Base-by-base conservation (phyloP, 2,797 vertebrate species). In the Coranthus polyacanthus region DNA sequence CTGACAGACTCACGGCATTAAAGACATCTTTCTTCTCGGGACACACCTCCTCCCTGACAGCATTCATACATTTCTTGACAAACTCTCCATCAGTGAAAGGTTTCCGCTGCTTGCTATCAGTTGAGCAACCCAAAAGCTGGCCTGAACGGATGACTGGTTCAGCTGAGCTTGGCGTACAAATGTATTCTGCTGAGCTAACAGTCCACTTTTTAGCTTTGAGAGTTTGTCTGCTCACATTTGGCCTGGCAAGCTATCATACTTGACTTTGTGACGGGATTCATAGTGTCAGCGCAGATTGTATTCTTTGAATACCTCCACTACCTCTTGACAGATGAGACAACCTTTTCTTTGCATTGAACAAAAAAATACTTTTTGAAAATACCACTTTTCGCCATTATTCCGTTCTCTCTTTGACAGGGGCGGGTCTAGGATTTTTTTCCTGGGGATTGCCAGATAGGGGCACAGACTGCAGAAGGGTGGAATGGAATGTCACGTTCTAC, bases 191-290 rank as follows among this genome's bases (percentile, higher is more conserved):
- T 58, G 52, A 46, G 58, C 18, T 45, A 51, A 21, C 9, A 68
- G 52, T 69, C 58, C 69, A 78, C 20, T 64, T 67, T 66, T 66
- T 41, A 79, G 65, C 60, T 74, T 74, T 64, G 49, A 58, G 20
- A 70, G 12, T 64, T 78, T 74, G 36, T 74, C 60, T 79, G 53
- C 71, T 70, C 36, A 13, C 50, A 67, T 67, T 66, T 71, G 50
- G 43, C 76, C 76, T 70, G 67, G 66, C 55, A 79, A 71, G 50
- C 36, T 66, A 57, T 39, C 66, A 46, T 70, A 54, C 47, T n/a
- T n/a, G n/a, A n/a, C n/a, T 44, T 47, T 74, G 59, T 62, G 52
- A 44, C 17, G 44, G 53, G 37, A 57, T 42, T 59, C 55, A 73
- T 39, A 60, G 17, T 46, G 44, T 21, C 17, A 9, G 44, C 17